Evolutionary conservation across 2,888 invertebrate genomes (phyloP), one percentile per base, ranked within the genome.

Genomic region (Chydorus sphaericus): DNA sequence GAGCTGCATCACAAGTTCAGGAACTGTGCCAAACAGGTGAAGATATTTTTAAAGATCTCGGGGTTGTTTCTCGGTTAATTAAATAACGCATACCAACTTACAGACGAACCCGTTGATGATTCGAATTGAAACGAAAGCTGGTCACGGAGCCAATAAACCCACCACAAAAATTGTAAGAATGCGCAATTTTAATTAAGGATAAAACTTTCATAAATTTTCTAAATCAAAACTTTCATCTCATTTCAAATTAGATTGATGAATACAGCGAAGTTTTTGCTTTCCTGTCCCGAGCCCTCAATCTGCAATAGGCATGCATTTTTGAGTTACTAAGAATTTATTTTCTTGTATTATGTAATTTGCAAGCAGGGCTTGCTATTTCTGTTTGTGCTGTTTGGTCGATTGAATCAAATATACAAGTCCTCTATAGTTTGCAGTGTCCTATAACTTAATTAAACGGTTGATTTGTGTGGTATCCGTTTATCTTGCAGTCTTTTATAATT

Each of bases 131-230:
- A 91, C 88, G 57, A 91, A 93, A 71, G 88, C 96, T 18, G 98
- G 98, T 0, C 98, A 98, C 74, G 97, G 97, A 48, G 80, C 84
- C 59, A 97, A 97, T 31, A 98, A 97, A 70, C 96, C 97, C 54
- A 96, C 93, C 44, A 77, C 84, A 3, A 98, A 98, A 78, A 74
- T 86, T 65, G 90, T 91, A 69, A 58, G 33, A 31, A 44, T 31
- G 18, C 16, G 14, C 8, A 55, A 51, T 52, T 58, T 55, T 55
- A 39, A 29, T 18, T 29, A 52, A 26, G 26, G 18, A 38, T n/a
- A 18, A 16, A 7, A 23, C 31, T 52, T 39, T 57, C 6, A 3
- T 38, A 16, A 10, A 11, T 49, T 23, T 48, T 57, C 23, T 18
- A n/a, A 23, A 30, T 50, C 48, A 20, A 36, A 28, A 23, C 37